Percentiles rank a stretch among this genome's conserved stretches.
These are phyloP conservation scores for Trisateles emortualis DNA, from an alignment of 2,888 invertebrate species.

Conservation along the genomic window DNA sequence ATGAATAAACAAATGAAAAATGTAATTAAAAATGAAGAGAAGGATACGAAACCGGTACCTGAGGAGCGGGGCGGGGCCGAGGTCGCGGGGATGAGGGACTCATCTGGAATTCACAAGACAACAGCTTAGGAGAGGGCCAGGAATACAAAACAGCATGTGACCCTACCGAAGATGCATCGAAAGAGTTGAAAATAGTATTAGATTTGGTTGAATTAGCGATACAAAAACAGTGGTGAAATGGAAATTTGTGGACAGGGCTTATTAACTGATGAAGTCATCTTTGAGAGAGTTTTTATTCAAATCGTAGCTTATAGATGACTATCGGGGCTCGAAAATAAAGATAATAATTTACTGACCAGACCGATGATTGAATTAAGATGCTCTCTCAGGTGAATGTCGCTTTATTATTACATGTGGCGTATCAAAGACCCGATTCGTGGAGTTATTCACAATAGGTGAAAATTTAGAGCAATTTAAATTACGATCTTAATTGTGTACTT, in stretches of 20 bases:
- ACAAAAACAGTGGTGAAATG: slow-evolving; percentile 28
- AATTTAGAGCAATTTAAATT: background rate
- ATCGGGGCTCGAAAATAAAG: slow-evolving; percentile 33
- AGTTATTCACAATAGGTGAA: slow-evolving; percentile 3
- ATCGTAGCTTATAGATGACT: slow-evolving; percentile 37
- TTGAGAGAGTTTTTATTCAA: slow-evolving; percentile 47
- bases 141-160: slow-evolving; percentile 60
- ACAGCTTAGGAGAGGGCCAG: slow-evolving; percentile 77
- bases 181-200: slow-evolving; percentile 43
- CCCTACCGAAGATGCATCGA: slow-evolving; percentile 40
- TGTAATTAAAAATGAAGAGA: slow-evolving; percentile 57
- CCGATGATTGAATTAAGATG: slow-evolving; percentile 39
- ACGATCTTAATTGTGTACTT: background rate
- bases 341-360: slow-evolving; percentile 15
- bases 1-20: slow-evolving; percentile 51
- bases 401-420: slow-evolving; percentile 26
- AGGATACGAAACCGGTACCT: slow-evolving; percentile 76
- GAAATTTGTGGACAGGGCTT: slow-evolving; percentile 30
- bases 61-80: slow-evolving; percentile 85
- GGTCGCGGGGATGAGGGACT: slow-evolving; percentile 84
- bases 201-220: slow-evolving; percentile 40
- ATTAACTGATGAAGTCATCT: slow-evolving; percentile 30
- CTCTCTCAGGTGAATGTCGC: slow-evolving; percentile 25
- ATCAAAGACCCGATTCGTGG: slow-evolving; percentile 21
- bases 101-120: slow-evolving; percentile 87